Evolutionary conservation across 92 coral and sea anemone species (phyloP).

Genomic region (Ricordea florida): DNA sequence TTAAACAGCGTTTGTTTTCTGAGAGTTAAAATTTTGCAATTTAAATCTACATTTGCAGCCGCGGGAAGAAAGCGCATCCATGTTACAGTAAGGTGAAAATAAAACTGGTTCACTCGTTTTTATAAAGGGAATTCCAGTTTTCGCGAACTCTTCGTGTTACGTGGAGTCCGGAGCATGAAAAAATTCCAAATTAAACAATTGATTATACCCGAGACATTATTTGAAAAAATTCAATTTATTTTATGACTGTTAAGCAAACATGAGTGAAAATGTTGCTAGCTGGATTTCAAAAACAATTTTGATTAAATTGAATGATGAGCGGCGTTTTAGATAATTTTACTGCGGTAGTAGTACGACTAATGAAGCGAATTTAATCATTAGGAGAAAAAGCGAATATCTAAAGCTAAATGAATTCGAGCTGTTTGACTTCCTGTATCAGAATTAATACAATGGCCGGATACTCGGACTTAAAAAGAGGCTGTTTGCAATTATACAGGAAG

Average conservation of each 20-base stretch:
- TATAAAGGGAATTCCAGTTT: slow-evolving; percentile 7
- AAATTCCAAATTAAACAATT: slow-evolving; percentile 11
- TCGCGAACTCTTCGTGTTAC: slow-evolving; percentile 18
- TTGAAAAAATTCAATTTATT: slow-evolving; percentile 78
- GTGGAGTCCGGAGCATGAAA: slow-evolving; percentile 17
- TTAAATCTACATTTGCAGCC: slow-evolving; percentile 57
- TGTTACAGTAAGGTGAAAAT: not conserved
- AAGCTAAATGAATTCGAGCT: slow-evolving; percentile 55
- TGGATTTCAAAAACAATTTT: slow-evolving; percentile 57
- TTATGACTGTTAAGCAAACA: slow-evolving; percentile 70
- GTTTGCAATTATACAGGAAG: slow-evolving; percentile 82
- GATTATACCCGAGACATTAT: slow-evolving; percentile 21
- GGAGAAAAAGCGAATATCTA: slow-evolving; percentile 27
- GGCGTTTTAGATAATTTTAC: slow-evolving; percentile 49
- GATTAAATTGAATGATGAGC: slow-evolving; percentile 28
- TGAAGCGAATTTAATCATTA: slow-evolving; percentile 62
- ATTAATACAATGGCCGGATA: slow-evolving; percentile 77
- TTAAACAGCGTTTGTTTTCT: slow-evolving; percentile 77
- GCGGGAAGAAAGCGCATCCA: not conserved
- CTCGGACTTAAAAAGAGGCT: slow-evolving; percentile 34
- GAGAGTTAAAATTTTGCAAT: slow-evolving; percentile 51
- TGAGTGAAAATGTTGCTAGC: slow-evolving; percentile 40
- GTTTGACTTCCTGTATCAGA: slow-evolving; percentile 65
- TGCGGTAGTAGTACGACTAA: slow-evolving; percentile 20
- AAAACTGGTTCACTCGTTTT: not conserved